These are phyloP conservation scores for Poeciliopsis gracilis DNA, from an alignment of 2,797 vertebrate genomes.

Conservation along the genomic window DNA sequence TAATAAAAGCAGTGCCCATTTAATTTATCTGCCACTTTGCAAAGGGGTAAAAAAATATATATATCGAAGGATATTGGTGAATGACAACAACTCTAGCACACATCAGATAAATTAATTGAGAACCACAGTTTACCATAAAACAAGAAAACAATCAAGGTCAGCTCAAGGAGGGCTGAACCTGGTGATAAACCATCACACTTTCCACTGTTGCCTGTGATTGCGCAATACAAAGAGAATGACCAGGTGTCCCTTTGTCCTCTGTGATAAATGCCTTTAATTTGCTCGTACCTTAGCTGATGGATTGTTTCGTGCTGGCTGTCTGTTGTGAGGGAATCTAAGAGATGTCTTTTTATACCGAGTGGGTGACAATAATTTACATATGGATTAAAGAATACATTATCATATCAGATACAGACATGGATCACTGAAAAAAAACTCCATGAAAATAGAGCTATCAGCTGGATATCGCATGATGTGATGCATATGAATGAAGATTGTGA, in stretches of 20 bases:
- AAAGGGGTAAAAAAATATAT: constrained; percentile 46
- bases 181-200: constrained; percentile 44
- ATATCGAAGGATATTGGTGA: constrained; percentile 52
- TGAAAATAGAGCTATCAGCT: constrained; percentile 53
- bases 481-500: constrained; percentile 49
- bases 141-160: constrained; percentile 35
- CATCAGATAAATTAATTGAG: constrained; percentile 24
- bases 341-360: constrained; percentile 44
- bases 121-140: constrained; percentile 21
- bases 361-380: constrained; percentile 62
- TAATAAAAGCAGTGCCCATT: constrained; percentile 69
- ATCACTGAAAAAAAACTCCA: constrained; percentile 49
- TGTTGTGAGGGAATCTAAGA: constrained; percentile 28
- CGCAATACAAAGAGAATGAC: constrained; percentile 52
- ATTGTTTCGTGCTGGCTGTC: constrained; percentile 46
- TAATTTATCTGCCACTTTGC: constrained; percentile 74
- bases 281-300: constrained; percentile 48
- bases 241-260: constrained; percentile 63
- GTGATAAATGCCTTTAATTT: constrained; percentile 74
- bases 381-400: constrained; percentile 70
- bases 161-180: constrained; percentile 59
- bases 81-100: constrained; percentile 38
- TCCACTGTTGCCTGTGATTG: constrained; percentile 35
- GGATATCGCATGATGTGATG: constrained; percentile 33
- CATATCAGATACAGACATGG: constrained; percentile 53